Evolutionary conservation across 2,797 vertebrate species (phyloP).

Genomic region (Xenops minutus): DNA sequence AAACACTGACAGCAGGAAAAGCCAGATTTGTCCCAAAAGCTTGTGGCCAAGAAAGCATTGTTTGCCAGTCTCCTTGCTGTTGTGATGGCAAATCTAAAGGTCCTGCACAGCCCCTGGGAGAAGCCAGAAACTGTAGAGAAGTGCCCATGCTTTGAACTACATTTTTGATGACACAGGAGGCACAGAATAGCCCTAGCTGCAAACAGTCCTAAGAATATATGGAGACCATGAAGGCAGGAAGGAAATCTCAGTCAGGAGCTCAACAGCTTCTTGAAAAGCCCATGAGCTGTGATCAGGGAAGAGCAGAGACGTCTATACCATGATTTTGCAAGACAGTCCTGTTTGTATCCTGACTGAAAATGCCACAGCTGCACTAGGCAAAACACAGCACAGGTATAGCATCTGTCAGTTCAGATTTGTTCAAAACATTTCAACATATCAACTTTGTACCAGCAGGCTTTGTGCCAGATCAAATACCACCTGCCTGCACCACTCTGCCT

Average conservation of each 20-base stretch:
- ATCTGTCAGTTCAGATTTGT: background rate
- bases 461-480: background rate
- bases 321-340: background rate
- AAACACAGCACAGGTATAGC: background rate
- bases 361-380: rapidly evolving
- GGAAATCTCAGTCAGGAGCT: background rate
- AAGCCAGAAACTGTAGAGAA: background rate
- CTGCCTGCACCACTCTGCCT: background rate
- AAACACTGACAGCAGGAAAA: background rate
- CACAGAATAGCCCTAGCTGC: background rate
- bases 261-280: background rate
- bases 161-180: background rate
- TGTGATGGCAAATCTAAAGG: background rate
- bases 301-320: background rate
- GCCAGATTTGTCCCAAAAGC: background rate
- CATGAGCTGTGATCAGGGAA: background rate
- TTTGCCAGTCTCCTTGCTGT: background rate
- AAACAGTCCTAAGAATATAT: background rate
- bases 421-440: background rate
- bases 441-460: background rate
- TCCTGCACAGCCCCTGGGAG: background rate
- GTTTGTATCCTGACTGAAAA: background rate
- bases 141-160: background rate
- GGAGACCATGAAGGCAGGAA: background rate
- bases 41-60: background rate